Evolutionary conservation across 92 coral and sea anemone species (phyloP), one percentile per base, ranked within the genome.

Genomic region (Paramuricea clavata): DNA sequence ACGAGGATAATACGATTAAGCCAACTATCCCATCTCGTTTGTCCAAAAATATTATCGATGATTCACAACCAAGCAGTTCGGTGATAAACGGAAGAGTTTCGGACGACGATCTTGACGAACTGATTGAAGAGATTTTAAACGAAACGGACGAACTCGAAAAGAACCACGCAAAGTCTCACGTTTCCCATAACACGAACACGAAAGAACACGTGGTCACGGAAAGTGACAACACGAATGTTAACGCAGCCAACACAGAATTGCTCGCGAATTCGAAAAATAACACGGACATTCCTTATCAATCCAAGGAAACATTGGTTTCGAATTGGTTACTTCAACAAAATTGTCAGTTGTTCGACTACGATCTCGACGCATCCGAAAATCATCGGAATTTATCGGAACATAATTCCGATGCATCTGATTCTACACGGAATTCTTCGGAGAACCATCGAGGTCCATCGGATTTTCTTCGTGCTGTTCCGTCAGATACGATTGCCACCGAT

Each of bases 21-120:
- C 33, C 13, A 6, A 57, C 3, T 27, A 30, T 35, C 10, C 21
- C 35, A 30, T 5, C 41, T 15, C 36, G 23, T 12, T 2, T n/a
- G 4, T 30, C 41, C 6, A 2, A 10, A 10, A 39, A 39, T 39
- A 1, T 3, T 72, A 23, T 41, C 31, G 57, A 59, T 33, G 84
- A 59, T 57, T n/a, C 56, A 35, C 47, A 49, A 54, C 54, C 73
- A 16, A 27, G 21, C 16, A 60, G 31, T 10, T 61, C 84, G 25
- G 84, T 54, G 47, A 6, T 34, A 33, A 25, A n/a, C 25, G 69
- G 49, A 22, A 60, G 21, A 0, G 16, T 6, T 15, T 76, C 81
- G 65, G 86, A 87, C 64, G 89, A 81, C n/a, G 76, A 90, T 26
- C 81, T 93, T 13, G 95, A 93, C n/a, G 93, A 85, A 6, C 60